Evolutionary conservation across 2,888 invertebrate species (phyloP).

Genomic region (Peribatodes rhomboidaria): DNA sequence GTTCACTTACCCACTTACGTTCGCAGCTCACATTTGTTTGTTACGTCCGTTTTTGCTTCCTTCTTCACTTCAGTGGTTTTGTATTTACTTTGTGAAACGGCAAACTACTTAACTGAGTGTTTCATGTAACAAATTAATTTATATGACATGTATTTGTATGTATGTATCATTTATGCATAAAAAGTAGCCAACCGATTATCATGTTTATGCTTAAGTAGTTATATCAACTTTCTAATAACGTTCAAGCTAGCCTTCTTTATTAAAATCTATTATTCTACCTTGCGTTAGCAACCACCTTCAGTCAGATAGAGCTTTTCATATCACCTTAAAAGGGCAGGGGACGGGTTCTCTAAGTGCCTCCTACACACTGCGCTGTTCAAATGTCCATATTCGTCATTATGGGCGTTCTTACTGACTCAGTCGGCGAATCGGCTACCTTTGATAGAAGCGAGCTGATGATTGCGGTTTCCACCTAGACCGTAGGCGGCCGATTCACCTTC

Average conservation of each 20-base stretch:
- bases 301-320: constrained; percentile 60
- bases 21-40: constrained; percentile 21
- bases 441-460: constrained; percentile 77
- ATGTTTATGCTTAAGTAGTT: not conserved
- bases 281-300: constrained; percentile 39
- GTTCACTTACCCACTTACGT: constrained; percentile 27
- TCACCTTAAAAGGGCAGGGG: constrained; percentile 72
- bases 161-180: not conserved
- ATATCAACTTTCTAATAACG: not conserved
- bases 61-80: constrained; percentile 20
- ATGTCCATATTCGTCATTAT: constrained; percentile 82
- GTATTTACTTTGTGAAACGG: constrained; percentile 18
- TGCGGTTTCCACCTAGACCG: constrained; percentile 68
- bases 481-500: constrained; percentile 84
- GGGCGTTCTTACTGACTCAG: constrained; percentile 77
- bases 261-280: constrained; percentile 16
- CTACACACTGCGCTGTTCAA: constrained; percentile 74
- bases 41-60: constrained; percentile 25
- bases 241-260: not conserved
- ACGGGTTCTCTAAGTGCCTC: constrained; percentile 72
- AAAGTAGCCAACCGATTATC: not conserved
- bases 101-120: not conserved
- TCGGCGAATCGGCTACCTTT: constrained; percentile 81
- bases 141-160: not conserved
- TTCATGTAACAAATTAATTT: not conserved